Base-by-base conservation (phyloP, 2,797 vertebrate species). In the Pseudochirops corinnae region DNA sequence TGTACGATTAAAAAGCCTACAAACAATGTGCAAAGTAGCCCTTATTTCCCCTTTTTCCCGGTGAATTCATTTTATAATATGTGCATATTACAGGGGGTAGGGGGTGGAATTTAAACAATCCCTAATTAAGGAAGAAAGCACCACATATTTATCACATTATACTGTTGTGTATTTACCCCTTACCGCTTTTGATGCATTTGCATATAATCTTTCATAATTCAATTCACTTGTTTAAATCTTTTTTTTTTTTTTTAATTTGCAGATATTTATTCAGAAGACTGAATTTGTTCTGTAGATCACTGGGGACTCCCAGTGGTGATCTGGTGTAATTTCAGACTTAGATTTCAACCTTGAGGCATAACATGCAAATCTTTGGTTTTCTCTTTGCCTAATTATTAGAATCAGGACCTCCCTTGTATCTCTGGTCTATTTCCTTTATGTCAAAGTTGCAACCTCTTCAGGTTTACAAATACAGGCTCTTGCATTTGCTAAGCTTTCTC, bases 151-250 rank as follows among this genome's bases (percentile, higher is more conserved):
- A 91, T 90, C 93, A 91, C 92, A 56, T 97, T 95, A 91, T 93
- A 87, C 95, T 96, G 96, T 3, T 96, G 96, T 97, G 93, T 95
- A 91, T 97, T 97, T 97, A 94, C 95, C 97, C 97, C 96, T 90
- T 62, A 91, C 95, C 3, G 6, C 46, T 98, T 98, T 96, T 96
- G 96, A 96, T 94, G 91, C 0, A 57, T 97, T 98, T 98, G 96
- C 97, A 97, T 91, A 94, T 92, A 91, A 98, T 97, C 90, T 94
- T 96, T 93, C 92, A 95, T 96, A 98, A 97, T 96, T 96, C 55
- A 94, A 1, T 91, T 95, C 93, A 56, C 5, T 96, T 92, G 82
- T 94, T 97, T 94, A 96, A 98, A 93, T 74, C 29, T 60, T 97
- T 96, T 55, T 57, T 56, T 55, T 57, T 56, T 90, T 95, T 31